Base-by-base conservation (phyloP, 1,140 invertebrate genomes). In the Aphelenchoides avenae region DNA sequence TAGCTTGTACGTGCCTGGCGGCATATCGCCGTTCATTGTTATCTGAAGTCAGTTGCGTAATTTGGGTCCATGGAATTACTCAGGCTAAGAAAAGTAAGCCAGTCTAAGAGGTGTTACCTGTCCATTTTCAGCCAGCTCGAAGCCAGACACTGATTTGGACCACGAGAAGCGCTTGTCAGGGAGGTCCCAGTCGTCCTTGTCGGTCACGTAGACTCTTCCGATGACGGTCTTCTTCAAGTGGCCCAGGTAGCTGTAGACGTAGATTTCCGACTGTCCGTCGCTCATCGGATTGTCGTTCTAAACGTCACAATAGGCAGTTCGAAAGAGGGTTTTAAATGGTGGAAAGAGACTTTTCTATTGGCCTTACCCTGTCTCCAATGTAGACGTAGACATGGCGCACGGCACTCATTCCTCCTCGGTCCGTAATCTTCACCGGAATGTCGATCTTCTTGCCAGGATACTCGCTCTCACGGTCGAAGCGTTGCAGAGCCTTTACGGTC, bases 281-380 rank as follows among this genome's bases (percentile, higher is more conserved):
- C 42, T 56, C 73, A 75, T 75, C 15, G 68, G 57, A 48, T 73
- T 75, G 52, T 75, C 73, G 52, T 75, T 75, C 75, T 73, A 61
- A 42, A 76, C n/a, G n/a, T n/a, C n/a, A n/a, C n/a, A n/a, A n/a
- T n/a, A n/a, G n/a, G n/a, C n/a, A n/a, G n/a, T n/a, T n/a, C n/a
- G n/a, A n/a, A n/a, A n/a, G n/a, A n/a, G n/a, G n/a, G n/a, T n/a
- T n/a, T n/a, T n/a, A n/a, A n/a, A n/a, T n/a, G n/a, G n/a, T n/a
- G n/a, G n/a, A n/a, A n/a, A n/a, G n/a, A n/a, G n/a, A n/a, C n/a
- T n/a, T n/a, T 22, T 18, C 22, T 30, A 62, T 4, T 30, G 36
- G 18, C 13, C 58, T 61, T 47, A 74, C 71, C 66, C 67, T 36
- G 46, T 75, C 73, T 47, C 73, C 73, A 53, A 75, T 75, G 39